A percentile compares a stretch with the other conserved stretches of the same genome.
These are phyloP conservation scores for Pangasius sanitwongsei DNA, from an alignment of 2,797 vertebrate genomes.

Conservation along the genomic window DNA sequence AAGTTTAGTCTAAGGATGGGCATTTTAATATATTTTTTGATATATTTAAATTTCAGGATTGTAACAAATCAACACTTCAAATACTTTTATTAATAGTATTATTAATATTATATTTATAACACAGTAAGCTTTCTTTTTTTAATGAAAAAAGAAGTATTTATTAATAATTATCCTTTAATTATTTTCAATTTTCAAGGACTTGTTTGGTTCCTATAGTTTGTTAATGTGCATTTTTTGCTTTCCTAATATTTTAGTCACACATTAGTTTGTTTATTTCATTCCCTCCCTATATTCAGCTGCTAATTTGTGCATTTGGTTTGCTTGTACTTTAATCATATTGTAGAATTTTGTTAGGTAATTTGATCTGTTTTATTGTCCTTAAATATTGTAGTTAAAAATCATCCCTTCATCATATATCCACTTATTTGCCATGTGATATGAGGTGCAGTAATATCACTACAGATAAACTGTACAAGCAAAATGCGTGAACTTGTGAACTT, in stretches of 20 bases:
- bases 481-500: conserved; percentile 82
- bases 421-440: not conserved
- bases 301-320: not conserved
- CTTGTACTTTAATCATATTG: not conserved
- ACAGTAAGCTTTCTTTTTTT: too few species aligned
- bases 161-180: not conserved
- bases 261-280: not conserved
- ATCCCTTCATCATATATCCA: not conserved
- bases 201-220: not conserved
- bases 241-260: not conserved
- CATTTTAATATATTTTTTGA: not conserved
- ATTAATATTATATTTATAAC: not conserved
- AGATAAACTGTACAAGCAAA: not conserved
- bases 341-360: not conserved
- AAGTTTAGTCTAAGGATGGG: not conserved
- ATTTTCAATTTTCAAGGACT: not conserved
- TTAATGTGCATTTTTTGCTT: not conserved
- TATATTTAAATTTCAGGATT: not conserved
- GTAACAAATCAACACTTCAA: not conserved
- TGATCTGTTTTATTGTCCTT: not conserved
- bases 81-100: not conserved
- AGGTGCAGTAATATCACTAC: not conserved
- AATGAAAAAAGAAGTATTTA: not conserved
- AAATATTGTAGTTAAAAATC: not conserved
- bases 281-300: not conserved